Conservation (phyloP, 30 jellyfish, hydroid and myxozoan genomes). For the Sanderia malayensis region DNA sequence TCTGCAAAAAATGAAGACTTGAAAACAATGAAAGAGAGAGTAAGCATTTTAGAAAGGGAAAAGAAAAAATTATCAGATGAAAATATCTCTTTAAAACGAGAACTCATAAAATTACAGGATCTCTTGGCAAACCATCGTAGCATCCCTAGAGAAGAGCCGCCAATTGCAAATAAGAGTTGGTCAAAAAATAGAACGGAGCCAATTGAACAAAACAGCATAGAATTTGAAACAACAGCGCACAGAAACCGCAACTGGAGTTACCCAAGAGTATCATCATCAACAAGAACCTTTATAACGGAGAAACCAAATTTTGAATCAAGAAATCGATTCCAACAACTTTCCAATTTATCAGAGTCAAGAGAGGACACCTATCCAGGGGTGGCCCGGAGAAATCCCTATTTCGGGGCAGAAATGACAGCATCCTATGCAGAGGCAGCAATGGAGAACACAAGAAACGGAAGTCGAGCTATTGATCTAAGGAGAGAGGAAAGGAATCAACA, state of each 20-base stretch:
- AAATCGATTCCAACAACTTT: background rate
- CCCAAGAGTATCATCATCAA: background rate
- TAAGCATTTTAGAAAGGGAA: conserved; percentile 4
- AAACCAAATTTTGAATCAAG: conserved; percentile 9
- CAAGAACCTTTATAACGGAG: background rate
- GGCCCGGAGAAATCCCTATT: background rate
- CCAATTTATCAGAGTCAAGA: background rate
- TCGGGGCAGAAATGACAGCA: background rate
- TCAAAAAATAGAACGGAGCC: background rate
- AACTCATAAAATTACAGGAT: background rate
- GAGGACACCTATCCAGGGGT: background rate
- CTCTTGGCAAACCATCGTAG: background rate
- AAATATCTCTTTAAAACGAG: background rate
- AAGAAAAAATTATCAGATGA: conserved; percentile 4
- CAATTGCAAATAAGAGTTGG: background rate
- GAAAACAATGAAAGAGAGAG: background rate
- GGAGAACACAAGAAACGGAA: background rate
- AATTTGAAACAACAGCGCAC: background rate
- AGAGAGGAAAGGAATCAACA: background rate
- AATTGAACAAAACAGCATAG: background rate
- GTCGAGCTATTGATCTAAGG: background rate
- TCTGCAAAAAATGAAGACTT: background rate
- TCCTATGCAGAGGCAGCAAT: conserved; percentile 1
- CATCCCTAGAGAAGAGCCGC: background rate
- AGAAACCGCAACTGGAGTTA: background rate